phyloP scores from a whole-genome alignment of 2,113 vertebrate species.

The Kobus ellipsiprymnus region DNA sequence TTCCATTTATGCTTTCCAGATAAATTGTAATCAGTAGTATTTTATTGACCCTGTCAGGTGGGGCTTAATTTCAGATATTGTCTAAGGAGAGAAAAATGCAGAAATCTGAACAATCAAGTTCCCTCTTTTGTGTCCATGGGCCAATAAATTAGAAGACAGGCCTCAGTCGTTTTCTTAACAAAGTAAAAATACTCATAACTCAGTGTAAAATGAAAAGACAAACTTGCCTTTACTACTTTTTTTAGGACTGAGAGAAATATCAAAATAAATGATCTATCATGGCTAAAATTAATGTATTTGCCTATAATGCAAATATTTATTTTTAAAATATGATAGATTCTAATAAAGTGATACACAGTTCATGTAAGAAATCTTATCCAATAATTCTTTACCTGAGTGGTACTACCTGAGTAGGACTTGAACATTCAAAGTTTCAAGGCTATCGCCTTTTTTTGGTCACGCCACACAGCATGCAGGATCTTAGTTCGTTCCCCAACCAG shows the following conservation, averaged over 20 bases:
- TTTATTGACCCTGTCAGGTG: slow-evolving; percentile 63
- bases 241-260: neutral
- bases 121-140: neutral
- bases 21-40: slow-evolving; percentile 47
- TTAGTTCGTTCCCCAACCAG: neutral
- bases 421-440: neutral
- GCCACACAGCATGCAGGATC: neutral
- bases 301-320: neutral
- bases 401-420: neutral
- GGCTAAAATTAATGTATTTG: neutral
- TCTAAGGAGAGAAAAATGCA: slow-evolving; percentile 53
- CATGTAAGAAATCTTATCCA: neutral
- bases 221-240: neutral
- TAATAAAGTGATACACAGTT: neutral
- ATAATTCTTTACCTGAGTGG: neutral
- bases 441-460: neutral
- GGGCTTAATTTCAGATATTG: slow-evolving; percentile 53
- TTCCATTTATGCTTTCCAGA: slow-evolving; percentile 35
- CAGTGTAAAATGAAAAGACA: neutral
- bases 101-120: slow-evolving; percentile 16
- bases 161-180: neutral
- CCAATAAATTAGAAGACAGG: neutral
- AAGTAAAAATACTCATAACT: neutral
- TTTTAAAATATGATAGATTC: neutral
- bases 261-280: neutral